A percentile compares a stretch with the other conserved stretches of the same genome.
Evolutionary conservation across 2,888 invertebrate species (phyloP).

Genomic region (Siphlonurus alternatus): DNA sequence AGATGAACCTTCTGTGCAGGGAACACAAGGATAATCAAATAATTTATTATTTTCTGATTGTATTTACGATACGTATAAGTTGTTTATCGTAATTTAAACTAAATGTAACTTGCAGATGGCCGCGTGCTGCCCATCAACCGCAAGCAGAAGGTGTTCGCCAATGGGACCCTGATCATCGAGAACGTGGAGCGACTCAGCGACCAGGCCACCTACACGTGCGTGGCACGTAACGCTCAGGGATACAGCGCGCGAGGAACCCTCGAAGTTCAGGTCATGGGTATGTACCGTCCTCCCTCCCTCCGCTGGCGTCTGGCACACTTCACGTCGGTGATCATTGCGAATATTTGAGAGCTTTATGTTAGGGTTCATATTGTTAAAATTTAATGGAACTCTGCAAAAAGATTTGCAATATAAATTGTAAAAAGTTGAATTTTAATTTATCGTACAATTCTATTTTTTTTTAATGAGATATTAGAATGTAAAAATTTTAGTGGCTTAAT

Average conservation of each 20-base stretch:
- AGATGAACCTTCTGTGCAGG: too few species aligned
- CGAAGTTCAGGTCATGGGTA: conserved; percentile 94
- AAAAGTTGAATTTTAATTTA: background rate
- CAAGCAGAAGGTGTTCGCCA: conserved; percentile 84
- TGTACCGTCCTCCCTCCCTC: conserved; percentile 29
- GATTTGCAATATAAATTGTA: background rate
- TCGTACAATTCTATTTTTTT: background rate
- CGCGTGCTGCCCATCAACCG: conserved; percentile 82
- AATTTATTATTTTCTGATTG: too few species aligned
- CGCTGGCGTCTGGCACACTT: background rate
- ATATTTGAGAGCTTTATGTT: background rate
- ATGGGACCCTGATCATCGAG: conserved; percentile 84
- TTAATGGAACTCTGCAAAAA: background rate
- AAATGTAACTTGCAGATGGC: too few species aligned
- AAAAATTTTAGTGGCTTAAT: too few species aligned
- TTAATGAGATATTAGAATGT: too few species aligned
- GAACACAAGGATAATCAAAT: too few species aligned
- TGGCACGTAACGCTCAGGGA: conserved; percentile 80
- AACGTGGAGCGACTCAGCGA: conserved; percentile 85
- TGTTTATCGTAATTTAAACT: too few species aligned
- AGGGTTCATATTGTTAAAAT: background rate
- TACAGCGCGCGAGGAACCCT: conserved; percentile 75
- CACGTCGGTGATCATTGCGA: too few species aligned
- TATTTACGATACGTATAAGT: too few species aligned
- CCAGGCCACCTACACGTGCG: conserved; percentile 87